Evolutionary conservation across 2,797 vertebrate species (phyloP).

Genomic region (Remorina albescens): DNA sequence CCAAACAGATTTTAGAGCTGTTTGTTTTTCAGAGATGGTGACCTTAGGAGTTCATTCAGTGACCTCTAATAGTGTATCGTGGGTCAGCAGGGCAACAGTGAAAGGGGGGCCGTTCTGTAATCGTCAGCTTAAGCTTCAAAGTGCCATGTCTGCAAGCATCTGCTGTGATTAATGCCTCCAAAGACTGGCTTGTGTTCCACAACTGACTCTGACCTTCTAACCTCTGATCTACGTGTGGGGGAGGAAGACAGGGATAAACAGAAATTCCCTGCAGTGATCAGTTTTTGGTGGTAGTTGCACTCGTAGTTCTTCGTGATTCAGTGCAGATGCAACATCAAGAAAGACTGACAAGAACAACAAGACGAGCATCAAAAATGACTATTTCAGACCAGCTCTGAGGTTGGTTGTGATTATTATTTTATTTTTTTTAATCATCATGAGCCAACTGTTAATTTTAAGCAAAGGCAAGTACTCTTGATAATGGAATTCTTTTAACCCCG

Average conservation of each 20-base stretch:
- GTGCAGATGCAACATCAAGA: neutral
- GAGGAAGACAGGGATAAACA: slow-evolving; percentile 2
- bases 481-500: slow-evolving; percentile 38
- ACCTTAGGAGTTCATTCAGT: slow-evolving; percentile 4
- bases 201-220: slow-evolving; percentile 40
- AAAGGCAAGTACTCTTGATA: slow-evolving; percentile 20
- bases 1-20: neutral
- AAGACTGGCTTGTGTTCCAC: slow-evolving; percentile 27
- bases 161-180: slow-evolving; percentile 35
- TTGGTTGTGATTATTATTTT: neutral
- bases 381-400: neutral
- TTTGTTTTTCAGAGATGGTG: neutral
- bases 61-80: slow-evolving; percentile 11
- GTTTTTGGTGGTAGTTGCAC: neutral
- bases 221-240: slow-evolving; percentile 1
- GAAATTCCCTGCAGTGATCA: slow-evolving; percentile 1
- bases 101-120: slow-evolving; percentile 1
- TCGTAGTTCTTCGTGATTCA: neutral
- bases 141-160: slow-evolving; percentile 14
- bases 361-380: neutral
- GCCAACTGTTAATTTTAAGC: slow-evolving; percentile 17
- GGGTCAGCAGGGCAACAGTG: slow-evolving; percentile 21
- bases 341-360: neutral
- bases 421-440: neutral
- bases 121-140: slow-evolving; percentile 14